phyloP scores from a whole-genome alignment of 2,888 invertebrate genomes.

The Erebia epiphron region DNA sequence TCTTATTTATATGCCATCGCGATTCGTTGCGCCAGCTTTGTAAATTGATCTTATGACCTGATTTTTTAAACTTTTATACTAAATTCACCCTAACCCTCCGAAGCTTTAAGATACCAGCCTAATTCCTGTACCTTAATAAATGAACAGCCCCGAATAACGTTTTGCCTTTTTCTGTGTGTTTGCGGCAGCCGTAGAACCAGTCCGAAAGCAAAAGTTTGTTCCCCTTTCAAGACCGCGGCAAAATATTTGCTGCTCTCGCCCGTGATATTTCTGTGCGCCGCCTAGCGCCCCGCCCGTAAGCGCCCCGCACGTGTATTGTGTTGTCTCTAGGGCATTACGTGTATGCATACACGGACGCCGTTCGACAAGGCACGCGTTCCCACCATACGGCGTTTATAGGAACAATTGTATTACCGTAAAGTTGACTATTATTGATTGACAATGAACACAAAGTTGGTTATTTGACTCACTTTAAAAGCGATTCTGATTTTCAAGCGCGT shows the following conservation, averaged over 20 bases:
- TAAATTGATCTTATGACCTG: too few species aligned
- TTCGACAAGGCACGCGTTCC: conserved; percentile 50
- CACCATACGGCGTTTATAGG: conserved; percentile 4
- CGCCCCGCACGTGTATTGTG: conserved; percentile 72
- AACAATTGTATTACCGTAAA: neutral
- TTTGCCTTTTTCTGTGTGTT: conserved; percentile 77
- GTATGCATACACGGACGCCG: conserved; percentile 47
- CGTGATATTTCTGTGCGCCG: conserved; percentile 90
- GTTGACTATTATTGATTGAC: too few species aligned
- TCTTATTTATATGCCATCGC: too few species aligned
- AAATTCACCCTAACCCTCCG: too few species aligned
- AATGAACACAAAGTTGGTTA: too few species aligned
- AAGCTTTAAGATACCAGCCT: neutral
- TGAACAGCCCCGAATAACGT: conserved; percentile 50
- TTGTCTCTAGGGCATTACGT: conserved; percentile 50
- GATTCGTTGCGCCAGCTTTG: too few species aligned
- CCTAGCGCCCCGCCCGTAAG: conserved; percentile 80
- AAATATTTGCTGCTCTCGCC: conserved; percentile 89
- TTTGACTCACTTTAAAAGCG: too few species aligned
- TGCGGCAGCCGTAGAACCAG: conserved; percentile 82
- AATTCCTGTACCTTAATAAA: conserved; percentile 22
- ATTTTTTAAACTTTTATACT: too few species aligned
- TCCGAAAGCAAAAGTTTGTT: conserved; percentile 86
- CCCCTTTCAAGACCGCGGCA: conserved; percentile 89
- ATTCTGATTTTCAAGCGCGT: too few species aligned